phyloP scores from a whole-genome alignment of 1,140 invertebrate genomes.

The Neotoxoptera formosana region DNA sequence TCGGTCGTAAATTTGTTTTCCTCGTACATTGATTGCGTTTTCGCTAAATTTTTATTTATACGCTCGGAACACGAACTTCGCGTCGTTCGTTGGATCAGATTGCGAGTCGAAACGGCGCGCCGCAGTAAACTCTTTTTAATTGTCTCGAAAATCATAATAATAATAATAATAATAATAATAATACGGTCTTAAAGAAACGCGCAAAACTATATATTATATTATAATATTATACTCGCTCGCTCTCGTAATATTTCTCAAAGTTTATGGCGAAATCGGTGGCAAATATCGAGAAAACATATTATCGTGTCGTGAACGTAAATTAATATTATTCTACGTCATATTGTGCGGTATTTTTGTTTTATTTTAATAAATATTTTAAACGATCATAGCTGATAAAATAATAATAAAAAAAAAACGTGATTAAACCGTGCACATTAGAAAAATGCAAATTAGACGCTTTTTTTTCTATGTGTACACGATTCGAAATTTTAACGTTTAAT shows the following conservation, averaged over 20 bases:
- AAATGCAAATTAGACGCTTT: no score
- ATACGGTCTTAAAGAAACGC: not conserved
- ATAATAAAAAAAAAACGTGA: no score
- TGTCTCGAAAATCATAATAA: not conserved
- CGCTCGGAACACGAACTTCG: not conserved
- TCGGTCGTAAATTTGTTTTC: not conserved
- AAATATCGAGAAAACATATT: not conserved
- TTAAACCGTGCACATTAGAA: no score
- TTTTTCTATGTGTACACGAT: not conserved
- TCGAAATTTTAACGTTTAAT: not conserved
- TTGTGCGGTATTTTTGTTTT: not conserved
- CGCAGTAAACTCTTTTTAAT: not conserved
- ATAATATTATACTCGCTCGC: not conserved
- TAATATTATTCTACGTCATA: not conserved
- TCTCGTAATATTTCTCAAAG: not conserved
- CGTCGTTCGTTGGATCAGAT: not conserved
- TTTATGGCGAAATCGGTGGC: not conserved
- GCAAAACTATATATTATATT: no score
- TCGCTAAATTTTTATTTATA: constrained; percentile 17
- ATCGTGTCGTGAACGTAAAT: not conserved
- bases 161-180: no score
- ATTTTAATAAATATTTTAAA: not conserved
- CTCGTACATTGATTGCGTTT: not conserved
- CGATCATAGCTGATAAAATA: no score
- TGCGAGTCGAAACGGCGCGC: not conserved